Conservation (phyloP, 2,888 invertebrate genomes). For the Conistra vaccinii region DNA sequence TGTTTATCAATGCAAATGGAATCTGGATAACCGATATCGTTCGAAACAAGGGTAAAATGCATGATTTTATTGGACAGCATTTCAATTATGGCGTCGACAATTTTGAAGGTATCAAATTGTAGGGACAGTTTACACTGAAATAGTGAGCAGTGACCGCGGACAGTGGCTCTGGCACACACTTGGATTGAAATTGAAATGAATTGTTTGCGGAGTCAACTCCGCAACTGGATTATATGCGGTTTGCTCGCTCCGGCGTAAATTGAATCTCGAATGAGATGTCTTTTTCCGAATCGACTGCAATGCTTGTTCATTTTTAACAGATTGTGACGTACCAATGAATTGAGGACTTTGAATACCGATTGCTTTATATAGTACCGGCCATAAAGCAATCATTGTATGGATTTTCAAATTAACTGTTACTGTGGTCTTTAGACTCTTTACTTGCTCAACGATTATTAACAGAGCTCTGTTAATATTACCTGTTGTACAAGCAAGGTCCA, state of each 20-base stretch:
- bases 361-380: constrained; percentile 45
- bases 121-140: constrained; percentile 50
- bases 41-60: constrained; percentile 25
- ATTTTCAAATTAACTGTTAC: constrained; percentile 19
- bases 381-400: constrained; percentile 31
- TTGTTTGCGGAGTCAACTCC: constrained; percentile 84
- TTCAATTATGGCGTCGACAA: constrained; percentile 28
- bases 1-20: constrained; percentile 36
- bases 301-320: constrained; percentile 71
- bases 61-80: constrained; percentile 38
- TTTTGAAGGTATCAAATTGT: constrained; percentile 33
- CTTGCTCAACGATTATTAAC: neutral
- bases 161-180: constrained; percentile 74
- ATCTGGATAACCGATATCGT: constrained; percentile 22
- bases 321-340: constrained; percentile 66
- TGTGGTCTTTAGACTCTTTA: neutral
- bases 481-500: no score
- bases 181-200: constrained; percentile 86
- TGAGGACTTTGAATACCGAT: constrained; percentile 59
- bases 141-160: constrained; percentile 67
- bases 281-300: constrained; percentile 76
- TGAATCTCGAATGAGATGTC: constrained; percentile 85
- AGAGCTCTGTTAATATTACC: neutral
- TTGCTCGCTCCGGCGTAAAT: constrained; percentile 80
- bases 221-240: constrained; percentile 81